These are phyloP conservation scores for Eristalis intricaria DNA, from an alignment of 2,888 invertebrate species.

Conservation along the genomic window DNA sequence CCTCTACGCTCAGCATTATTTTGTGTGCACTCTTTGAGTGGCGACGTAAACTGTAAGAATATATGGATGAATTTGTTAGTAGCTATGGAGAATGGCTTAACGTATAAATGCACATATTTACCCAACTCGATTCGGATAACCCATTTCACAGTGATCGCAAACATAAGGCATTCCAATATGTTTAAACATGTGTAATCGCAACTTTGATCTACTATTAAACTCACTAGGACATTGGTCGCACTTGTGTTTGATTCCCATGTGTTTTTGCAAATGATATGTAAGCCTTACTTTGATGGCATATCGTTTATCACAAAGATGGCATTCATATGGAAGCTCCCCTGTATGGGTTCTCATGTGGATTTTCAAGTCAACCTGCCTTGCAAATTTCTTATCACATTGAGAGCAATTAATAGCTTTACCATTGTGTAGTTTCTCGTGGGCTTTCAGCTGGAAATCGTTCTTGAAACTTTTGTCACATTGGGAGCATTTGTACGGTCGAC, in stretches of 20 bases:
- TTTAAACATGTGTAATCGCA: slow-evolving; percentile 74
- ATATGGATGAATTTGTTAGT: neutral
- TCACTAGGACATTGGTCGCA: slow-evolving; percentile 72
- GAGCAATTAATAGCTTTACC: slow-evolving; percentile 72
- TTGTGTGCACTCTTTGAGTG: slow-evolving; percentile 50
- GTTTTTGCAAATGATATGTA: slow-evolving; percentile 74
- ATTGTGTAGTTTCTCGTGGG: slow-evolving; percentile 73
- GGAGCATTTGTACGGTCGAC: slow-evolving; percentile 70
- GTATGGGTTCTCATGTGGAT: slow-evolving; percentile 74
- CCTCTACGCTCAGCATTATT: slow-evolving; percentile 33
- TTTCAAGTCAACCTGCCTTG: slow-evolving; percentile 72
- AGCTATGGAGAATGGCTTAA: neutral
- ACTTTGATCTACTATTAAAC: slow-evolving; percentile 73
- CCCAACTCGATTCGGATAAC: slow-evolving; percentile 48
- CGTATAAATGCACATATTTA: slow-evolving; percentile 9
- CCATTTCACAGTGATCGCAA: slow-evolving; percentile 47
- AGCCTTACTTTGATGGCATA: slow-evolving; percentile 74
- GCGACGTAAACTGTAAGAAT: slow-evolving; percentile 33
- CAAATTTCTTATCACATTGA: slow-evolving; percentile 73
- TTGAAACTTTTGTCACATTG: slow-evolving; percentile 74
- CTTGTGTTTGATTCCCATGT: slow-evolving; percentile 73
- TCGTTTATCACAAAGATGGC: slow-evolving; percentile 73
- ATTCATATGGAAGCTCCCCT: slow-evolving; percentile 74
- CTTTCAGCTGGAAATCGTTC: slow-evolving; percentile 71
- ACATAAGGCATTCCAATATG: slow-evolving; percentile 75